Evolutionary conservation across 2,888 invertebrate species (phyloP).

Genomic region (Lapara coniferarum): DNA sequence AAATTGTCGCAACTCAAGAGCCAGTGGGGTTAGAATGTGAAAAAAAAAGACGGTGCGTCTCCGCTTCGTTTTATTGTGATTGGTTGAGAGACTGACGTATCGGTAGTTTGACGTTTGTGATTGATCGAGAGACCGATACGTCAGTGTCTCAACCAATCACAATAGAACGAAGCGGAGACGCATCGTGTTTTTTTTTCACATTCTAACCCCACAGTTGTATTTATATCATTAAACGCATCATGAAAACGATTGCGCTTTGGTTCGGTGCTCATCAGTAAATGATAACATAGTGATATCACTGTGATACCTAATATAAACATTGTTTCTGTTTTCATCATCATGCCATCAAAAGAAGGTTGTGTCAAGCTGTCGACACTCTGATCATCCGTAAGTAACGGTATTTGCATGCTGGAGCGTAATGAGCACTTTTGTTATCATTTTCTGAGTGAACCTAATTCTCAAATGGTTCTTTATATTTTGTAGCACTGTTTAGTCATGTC

Average conservation of each 20-base stretch:
- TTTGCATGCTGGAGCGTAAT: constrained; percentile 53
- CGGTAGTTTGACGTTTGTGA: too few relatives aligned
- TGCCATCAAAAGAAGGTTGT: constrained; percentile 65
- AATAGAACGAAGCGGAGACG: too few relatives aligned
- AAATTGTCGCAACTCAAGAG: not conserved
- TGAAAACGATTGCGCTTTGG: not conserved
- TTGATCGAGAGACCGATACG: too few relatives aligned
- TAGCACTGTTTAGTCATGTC: constrained; percentile 26
- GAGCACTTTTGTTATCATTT: constrained; percentile 72
- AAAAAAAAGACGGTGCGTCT: too few relatives aligned
- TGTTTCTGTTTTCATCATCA: constrained; percentile 62
- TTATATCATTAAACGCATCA: not conserved
- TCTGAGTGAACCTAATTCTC: constrained; percentile 58
- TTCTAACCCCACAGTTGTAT: too few relatives aligned
- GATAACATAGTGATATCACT: constrained; percentile 59
- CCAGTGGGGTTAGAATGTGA: too few relatives aligned
- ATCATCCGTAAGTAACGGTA: constrained; percentile 72
- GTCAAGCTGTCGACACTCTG: constrained; percentile 62
- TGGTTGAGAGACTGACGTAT: too few relatives aligned
- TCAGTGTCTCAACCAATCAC: too few relatives aligned
- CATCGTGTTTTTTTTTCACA: too few relatives aligned
- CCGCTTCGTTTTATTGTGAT: too few relatives aligned
- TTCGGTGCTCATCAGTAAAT: constrained; percentile 55
- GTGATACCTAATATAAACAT: constrained; percentile 9
- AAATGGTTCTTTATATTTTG: constrained; percentile 28